phyloP scores from a whole-genome alignment of 2,113 vertebrate species.

The Seriola rivoliana region DNA sequence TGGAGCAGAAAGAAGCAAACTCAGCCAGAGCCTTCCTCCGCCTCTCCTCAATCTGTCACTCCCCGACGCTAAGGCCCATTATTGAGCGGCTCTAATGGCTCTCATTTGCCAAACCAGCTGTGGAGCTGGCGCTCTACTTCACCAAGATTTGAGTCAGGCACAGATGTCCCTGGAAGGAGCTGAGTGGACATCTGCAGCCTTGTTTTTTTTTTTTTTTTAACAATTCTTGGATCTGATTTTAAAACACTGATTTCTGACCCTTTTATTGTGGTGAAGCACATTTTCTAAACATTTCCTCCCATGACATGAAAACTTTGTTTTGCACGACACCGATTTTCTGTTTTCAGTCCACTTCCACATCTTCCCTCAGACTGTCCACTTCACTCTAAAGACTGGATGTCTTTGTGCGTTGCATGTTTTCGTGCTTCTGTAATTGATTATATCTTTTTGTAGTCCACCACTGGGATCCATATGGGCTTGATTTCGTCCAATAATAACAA shows the following conservation, averaged over 20 bases:
- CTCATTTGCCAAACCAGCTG: slow-evolving; percentile 61
- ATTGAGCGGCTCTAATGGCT: slow-evolving; percentile 8
- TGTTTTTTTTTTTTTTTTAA: not conserved
- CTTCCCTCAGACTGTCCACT: too few species aligned
- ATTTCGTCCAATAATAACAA: too few species aligned
- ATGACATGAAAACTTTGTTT: not conserved
- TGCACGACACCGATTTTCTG: not conserved
- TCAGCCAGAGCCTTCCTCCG: slow-evolving; percentile 29
- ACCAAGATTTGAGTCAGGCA: slow-evolving; percentile 27
- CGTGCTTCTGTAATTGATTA: too few species aligned
- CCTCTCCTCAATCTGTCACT: slow-evolving; percentile 48
- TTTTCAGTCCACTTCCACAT: too few species aligned
- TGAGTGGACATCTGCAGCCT: slow-evolving; percentile 2
- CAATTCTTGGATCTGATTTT: slow-evolving; percentile 16
- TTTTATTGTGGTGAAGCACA: slow-evolving; percentile 12
- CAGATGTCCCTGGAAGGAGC: slow-evolving; percentile 46
- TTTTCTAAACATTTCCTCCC: not conserved
- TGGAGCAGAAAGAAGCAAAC: slow-evolving; percentile 24
- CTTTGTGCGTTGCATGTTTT: too few species aligned
- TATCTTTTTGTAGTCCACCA: too few species aligned
- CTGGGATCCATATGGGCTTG: too few species aligned
- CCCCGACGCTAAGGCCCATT: not conserved
- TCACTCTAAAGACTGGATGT: too few species aligned
- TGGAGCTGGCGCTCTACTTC: slow-evolving; percentile 20
- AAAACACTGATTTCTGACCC: not conserved